Base-by-base conservation (phyloP, 1,140 invertebrate genomes). In the Eupristina koningsbergeri region DNA sequence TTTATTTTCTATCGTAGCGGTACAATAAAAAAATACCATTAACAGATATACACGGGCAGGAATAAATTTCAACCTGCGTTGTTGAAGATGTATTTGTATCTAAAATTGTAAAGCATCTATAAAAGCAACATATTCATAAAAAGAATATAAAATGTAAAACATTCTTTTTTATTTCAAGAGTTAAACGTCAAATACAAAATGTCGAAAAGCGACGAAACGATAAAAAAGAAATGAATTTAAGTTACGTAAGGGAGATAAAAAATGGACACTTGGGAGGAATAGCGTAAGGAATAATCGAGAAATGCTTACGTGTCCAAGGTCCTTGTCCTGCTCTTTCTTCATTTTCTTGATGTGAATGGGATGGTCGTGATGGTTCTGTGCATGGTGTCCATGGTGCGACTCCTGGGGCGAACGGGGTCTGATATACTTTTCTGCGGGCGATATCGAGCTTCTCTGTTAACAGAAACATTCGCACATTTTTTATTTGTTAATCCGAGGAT, bases 391-490 rank as follows among this genome's bases (percentile, higher is more conserved):
- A 84, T 92, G 91, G 87, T 92, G 92, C n/a, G 89, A 83, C 77
- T 93, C 91, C 80, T 89, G 94, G n/a, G 95, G 95, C 88, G 95
- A 96, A 91, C 95, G 93, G 85, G 95, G 94, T 89, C 96, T 93
- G 63, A 86, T 92, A 85, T 93, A 93, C 85, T 93, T 93, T 86
- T 93, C 91, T 67, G 89, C 90, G 11, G 92, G 92, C 36, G 92
- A 93, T 90, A 93, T 92, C 80, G 92, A 92, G 71, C 90, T 96
- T 90, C 96, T 95, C 97, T 97, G 94, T 76, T 94, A 95, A 85
- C 67, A 85, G 71, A 85, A 71, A 84, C 31, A 67, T 81, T 86
- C 81, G 73, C 73, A 63, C 50, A 64, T 61, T 58, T 81, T 64
- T 79, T 80, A 86, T 86, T 79, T 53, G 58, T 31, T n/a, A n/a